Conservation (phyloP, 2,797 vertebrate species). For the Takifugu rubripes region DNA sequence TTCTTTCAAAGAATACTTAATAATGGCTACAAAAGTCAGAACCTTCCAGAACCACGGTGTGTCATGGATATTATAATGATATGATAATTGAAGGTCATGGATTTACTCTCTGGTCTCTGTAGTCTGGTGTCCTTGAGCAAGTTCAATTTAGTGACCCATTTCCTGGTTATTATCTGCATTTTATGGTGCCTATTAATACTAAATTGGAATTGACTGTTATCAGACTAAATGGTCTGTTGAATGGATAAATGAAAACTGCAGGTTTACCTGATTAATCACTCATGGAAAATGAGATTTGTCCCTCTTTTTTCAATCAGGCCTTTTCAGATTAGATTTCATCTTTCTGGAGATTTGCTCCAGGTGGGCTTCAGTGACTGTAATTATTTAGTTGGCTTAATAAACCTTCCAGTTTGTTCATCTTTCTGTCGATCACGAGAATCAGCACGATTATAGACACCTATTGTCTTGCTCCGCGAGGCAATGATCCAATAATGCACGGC, state of each 20-base stretch:
- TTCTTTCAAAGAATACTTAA: too few relatives aligned
- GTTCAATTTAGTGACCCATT: neutral
- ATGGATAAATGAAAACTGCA: too few relatives aligned
- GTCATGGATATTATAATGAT: neutral
- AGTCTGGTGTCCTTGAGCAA: neutral
- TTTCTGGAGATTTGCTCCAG: constrained; percentile 4
- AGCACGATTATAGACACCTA: constrained; percentile 14
- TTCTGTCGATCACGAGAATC: constrained; percentile 27
- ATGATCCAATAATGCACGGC: constrained; percentile 27
- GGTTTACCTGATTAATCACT: too few relatives aligned
- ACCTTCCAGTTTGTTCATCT: constrained; percentile 6
- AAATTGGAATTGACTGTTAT: too few relatives aligned
- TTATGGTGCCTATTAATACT: too few relatives aligned
- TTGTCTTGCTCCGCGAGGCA: constrained; percentile 32
- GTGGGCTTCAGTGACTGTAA: constrained; percentile 15
- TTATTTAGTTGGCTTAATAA: constrained; percentile 20
- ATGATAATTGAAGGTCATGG: neutral
- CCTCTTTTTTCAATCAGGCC: too few relatives aligned
- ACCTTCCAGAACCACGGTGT: too few relatives aligned
- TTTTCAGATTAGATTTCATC: constrained; percentile 3
- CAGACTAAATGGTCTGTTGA: too few relatives aligned
- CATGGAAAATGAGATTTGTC: too few relatives aligned
- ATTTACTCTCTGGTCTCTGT: neutral
- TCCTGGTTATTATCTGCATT: too few relatives aligned
- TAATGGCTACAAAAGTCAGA: too few relatives aligned